Percentiles rank a stretch among this genome's conserved stretches.
phyloP scores from a whole-genome alignment of 1,140 invertebrate genomes.

The Batillaria attramentaria region DNA sequence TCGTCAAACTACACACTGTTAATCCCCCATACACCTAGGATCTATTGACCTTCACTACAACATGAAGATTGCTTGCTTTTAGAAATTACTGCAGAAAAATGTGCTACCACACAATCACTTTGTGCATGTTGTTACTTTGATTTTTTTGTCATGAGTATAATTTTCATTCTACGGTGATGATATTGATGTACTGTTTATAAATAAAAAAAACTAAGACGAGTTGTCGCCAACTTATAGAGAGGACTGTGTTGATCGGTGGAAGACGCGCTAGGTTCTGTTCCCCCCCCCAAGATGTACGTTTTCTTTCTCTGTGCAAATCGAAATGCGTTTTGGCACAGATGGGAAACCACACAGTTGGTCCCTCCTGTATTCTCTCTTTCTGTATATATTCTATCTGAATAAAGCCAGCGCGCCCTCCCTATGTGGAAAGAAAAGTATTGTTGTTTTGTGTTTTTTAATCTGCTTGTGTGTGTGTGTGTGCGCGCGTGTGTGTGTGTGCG shows the following conservation, averaged over 20 bases:
- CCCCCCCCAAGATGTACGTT: neutral
- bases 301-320: neutral
- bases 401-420: neutral
- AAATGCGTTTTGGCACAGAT: neutral
- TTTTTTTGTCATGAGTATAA: too few species aligned
- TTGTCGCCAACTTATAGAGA: neutral
- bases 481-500: constrained; percentile 7
- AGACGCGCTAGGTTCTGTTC: neutral
- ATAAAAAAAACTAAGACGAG: neutral
- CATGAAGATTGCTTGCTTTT: too few species aligned
- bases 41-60: too few species aligned
- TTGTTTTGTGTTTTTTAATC: neutral
- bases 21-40: too few species aligned
- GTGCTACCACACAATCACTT: too few species aligned
- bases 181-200: too few species aligned
- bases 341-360: neutral
- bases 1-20: too few species aligned
- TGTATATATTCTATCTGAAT: constrained; percentile 9
- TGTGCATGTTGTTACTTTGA: too few species aligned
- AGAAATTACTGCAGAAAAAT: too few species aligned
- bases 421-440: neutral
- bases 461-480: neutral
- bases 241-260: neutral
- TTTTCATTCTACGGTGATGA: too few species aligned
- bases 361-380: neutral